Conservation (phyloP, 2,797 vertebrate genomes). For the Acanthopagrus latus region DNA sequence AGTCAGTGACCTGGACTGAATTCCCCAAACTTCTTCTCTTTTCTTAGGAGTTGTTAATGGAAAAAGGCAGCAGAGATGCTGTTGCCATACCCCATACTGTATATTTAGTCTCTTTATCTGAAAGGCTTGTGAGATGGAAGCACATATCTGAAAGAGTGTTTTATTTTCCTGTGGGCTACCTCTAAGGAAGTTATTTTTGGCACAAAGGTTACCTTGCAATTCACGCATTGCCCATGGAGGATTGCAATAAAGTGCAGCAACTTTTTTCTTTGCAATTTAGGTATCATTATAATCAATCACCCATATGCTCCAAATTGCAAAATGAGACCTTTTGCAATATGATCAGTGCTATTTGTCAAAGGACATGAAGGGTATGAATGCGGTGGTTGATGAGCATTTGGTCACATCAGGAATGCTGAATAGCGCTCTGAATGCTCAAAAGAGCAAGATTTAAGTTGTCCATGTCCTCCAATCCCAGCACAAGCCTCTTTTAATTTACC, state of each 20-base stretch:
- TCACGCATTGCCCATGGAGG: constrained; percentile 40
- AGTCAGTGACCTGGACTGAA: constrained; percentile 71
- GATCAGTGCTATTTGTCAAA: constrained; percentile 73
- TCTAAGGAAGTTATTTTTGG: constrained; percentile 57
- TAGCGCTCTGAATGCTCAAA: constrained; percentile 1
- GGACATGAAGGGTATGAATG: constrained; percentile 62
- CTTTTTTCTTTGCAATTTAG: constrained; percentile 58
- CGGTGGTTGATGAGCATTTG: constrained; percentile 58
- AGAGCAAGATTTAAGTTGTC: constrained; percentile 1
- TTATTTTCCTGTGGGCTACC: constrained; percentile 36
- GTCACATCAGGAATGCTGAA: constrained; percentile 39
- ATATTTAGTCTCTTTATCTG: constrained; percentile 44
- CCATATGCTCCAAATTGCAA: constrained; percentile 60
- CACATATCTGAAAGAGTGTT: constrained; percentile 44
- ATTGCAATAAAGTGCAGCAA: constrained; percentile 40
- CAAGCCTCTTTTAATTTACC: constrained; percentile 32
- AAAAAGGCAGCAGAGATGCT: constrained; percentile 47
- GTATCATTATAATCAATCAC: constrained; percentile 71
- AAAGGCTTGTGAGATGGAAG: constrained; percentile 51
- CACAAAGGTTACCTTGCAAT: constrained; percentile 55
- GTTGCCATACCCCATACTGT: constrained; percentile 6
- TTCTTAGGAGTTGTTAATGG: constrained; percentile 64
- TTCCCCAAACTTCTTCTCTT: constrained; percentile 56
- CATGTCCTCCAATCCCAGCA: constrained; percentile 8
- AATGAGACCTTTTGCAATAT: constrained; percentile 73